phyloP scores from a whole-genome alignment of 2,797 vertebrate species.

The Echeneis naucrates region DNA sequence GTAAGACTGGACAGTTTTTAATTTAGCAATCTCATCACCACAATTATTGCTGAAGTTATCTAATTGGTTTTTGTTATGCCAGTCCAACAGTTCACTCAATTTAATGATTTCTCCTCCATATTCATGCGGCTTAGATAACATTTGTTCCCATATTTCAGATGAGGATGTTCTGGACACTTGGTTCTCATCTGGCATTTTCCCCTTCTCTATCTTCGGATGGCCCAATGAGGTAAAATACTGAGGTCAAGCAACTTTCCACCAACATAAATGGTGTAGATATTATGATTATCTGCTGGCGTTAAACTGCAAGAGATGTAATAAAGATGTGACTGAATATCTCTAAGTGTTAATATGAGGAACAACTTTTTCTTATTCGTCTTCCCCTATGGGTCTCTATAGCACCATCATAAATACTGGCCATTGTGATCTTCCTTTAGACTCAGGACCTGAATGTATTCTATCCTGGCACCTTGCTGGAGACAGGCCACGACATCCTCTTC shows the following conservation, averaged over 20 bases:
- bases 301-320: constrained; percentile 5
- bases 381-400: background rate
- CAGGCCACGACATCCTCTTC: constrained; percentile 95
- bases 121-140: constrained; percentile 34
- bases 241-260: constrained; percentile 35
- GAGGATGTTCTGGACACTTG: constrained; percentile 95
- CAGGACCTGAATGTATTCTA: constrained; percentile 93
- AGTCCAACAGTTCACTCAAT: constrained; percentile 8
- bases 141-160: constrained; percentile 79
- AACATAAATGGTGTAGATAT: constrained; percentile 19
- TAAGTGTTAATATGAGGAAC: constrained; percentile 7
- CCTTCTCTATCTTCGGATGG: constrained; percentile 95
- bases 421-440: constrained; percentile 69
- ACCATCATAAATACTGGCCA: background rate
- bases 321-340: background rate
- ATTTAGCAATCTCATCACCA: constrained; percentile 9
- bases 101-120: constrained; percentile 15
- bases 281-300: background rate
- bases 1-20: constrained; percentile 68
- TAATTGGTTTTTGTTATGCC: constrained; percentile 29
- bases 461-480: constrained; percentile 92
- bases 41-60: constrained; percentile 12
- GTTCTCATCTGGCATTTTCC: constrained; percentile 95
- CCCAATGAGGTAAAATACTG: constrained; percentile 85
- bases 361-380: constrained; percentile 5